These are phyloP conservation scores for Aproaerema taeniolella DNA, from an alignment of 2,888 invertebrate species.

Conservation along the genomic window DNA sequence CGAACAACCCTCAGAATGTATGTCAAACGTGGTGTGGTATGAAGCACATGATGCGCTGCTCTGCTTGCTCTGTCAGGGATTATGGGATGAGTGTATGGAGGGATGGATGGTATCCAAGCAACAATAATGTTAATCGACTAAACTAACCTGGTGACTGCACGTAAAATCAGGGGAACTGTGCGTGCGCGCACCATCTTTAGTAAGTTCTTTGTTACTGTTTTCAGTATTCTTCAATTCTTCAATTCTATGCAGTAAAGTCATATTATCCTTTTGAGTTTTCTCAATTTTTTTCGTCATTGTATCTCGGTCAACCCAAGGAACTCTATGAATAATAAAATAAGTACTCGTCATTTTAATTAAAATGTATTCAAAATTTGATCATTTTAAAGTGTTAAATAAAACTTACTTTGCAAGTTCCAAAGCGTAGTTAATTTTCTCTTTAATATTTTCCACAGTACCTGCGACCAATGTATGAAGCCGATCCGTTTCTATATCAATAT, in stretches of 20 bases:
- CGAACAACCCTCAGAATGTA: too few species aligned
- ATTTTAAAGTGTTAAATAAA: too few species aligned
- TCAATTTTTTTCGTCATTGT: constrained; percentile 48
- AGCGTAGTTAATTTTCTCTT: constrained; percentile 47
- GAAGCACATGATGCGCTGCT: too few species aligned
- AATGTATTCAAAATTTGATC: too few species aligned
- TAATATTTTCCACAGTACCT: constrained; percentile 48
- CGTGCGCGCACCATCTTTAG: constrained; percentile 3
- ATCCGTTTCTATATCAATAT: constrained; percentile 57
- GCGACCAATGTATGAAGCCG: constrained; percentile 46
- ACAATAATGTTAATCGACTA: too few species aligned
- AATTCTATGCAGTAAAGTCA: constrained; percentile 45
- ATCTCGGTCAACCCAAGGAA: constrained; percentile 63
- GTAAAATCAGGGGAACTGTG: too few species aligned
- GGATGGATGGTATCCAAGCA: too few species aligned
- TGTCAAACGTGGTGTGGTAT: too few species aligned
- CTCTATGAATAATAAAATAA: constrained; percentile 30
- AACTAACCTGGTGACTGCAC: too few species aligned
- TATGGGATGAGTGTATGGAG: too few species aligned
- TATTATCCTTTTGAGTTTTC: constrained; percentile 49
- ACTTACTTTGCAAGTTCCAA: constrained; percentile 54
- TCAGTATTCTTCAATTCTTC: constrained; percentile 34
- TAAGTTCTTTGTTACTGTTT: not conserved
- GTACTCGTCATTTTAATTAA: too few species aligned
- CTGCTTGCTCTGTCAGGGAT: too few species aligned